phyloP scores from a whole-genome alignment of 2,113 vertebrate species.

The Chauna torquata region DNA sequence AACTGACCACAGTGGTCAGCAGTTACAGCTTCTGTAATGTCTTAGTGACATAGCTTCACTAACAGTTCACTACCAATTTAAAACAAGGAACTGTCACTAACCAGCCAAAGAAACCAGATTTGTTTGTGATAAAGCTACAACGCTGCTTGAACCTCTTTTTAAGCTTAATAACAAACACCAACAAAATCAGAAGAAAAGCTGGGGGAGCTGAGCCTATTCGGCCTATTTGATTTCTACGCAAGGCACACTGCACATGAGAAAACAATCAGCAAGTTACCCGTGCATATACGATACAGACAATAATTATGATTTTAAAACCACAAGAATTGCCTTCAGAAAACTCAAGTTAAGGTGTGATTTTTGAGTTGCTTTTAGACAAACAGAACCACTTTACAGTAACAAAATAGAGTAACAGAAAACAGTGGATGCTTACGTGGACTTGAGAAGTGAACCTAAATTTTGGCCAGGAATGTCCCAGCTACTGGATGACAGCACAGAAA shows the following conservation, averaged over 20 bases:
- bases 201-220: rapidly evolving
- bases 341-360: not conserved
- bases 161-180: not conserved
- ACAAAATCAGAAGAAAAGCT: not conserved
- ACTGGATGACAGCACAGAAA: not conserved
- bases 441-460: not conserved
- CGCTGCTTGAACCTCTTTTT: not conserved
- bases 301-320: not conserved
- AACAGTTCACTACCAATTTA: not conserved
- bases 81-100: not conserved
- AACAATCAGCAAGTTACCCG: not conserved
- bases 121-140: not conserved
- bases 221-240: not conserved
- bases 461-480: not conserved
- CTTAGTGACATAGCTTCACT: not conserved
- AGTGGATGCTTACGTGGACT: rapidly evolving
- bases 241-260: not conserved
- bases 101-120: not conserved
- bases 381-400: not conserved
- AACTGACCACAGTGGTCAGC: not conserved
- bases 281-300: not conserved
- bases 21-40: not conserved
- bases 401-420: not conserved
- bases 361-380: not conserved
- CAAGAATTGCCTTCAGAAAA: not conserved